These are phyloP conservation scores for Zoroaster sp. DNA, from an alignment of 53 echinoderm and acorn worm genomes.

Conservation along the genomic window DNA sequence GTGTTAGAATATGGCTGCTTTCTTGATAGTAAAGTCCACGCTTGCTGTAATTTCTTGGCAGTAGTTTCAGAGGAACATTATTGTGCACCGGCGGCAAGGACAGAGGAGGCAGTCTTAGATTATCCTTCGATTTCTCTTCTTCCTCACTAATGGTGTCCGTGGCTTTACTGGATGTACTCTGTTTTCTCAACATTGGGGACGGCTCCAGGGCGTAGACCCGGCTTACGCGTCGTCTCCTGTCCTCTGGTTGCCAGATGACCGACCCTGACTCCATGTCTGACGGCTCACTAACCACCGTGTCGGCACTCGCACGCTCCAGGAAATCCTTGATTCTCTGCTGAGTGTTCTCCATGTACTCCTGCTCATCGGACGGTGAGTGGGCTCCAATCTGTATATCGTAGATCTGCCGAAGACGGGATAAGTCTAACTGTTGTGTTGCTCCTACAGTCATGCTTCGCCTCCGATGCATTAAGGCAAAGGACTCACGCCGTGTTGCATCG, in stretches of 20 bases:
- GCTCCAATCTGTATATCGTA: neutral
- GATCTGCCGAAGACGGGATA: constrained; percentile 37
- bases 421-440: constrained; percentile 20
- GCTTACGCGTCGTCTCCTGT: constrained; percentile 79
- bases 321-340: constrained; percentile 83
- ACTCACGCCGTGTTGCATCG: neutral
- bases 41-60: constrained; percentile 19
- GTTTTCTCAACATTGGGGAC: neutral
- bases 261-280: constrained; percentile 49
- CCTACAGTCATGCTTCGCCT: constrained; percentile 37
- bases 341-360: constrained; percentile 68
- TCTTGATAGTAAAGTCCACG: neutral
- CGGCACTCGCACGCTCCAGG: constrained; percentile 75
- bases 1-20: constrained; percentile 39
- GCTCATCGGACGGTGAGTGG: neutral
- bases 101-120: constrained; percentile 39
- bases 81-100: constrained; percentile 37
- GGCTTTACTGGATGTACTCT: neutral
- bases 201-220: constrained; percentile 80
- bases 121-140: neutral
- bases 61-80: constrained; percentile 32
- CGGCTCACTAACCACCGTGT: constrained; percentile 55
- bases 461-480: neutral
- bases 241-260: constrained; percentile 20
- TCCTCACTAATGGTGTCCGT: neutral